Percentiles rank a stretch among this genome's conserved stretches.
These are phyloP conservation scores for Chiroxiphia lanceolata DNA, from an alignment of 2,797 vertebrate species.

Conservation along the genomic window DNA sequence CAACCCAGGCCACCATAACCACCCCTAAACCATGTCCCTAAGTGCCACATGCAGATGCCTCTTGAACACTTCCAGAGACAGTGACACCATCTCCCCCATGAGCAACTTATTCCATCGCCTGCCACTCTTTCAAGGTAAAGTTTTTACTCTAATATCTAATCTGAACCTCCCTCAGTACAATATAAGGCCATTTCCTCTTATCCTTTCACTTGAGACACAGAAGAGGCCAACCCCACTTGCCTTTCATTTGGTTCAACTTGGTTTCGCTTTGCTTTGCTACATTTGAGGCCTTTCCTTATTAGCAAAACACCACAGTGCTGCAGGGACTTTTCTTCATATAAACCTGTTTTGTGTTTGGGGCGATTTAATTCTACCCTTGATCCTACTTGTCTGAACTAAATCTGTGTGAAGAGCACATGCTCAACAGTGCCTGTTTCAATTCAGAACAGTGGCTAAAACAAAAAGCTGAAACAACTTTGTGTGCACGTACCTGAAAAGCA, in stretches of 20 bases:
- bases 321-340: background rate
- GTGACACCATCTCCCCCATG: background rate
- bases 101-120: background rate
- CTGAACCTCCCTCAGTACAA: background rate
- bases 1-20: background rate
- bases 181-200: background rate
- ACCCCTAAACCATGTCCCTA: background rate
- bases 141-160: too few relatives aligned
- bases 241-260: background rate
- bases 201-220: background rate
- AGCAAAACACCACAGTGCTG: background rate
- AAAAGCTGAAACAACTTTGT: background rate
- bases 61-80: background rate
- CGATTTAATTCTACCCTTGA: background rate
- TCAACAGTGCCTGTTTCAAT: background rate
- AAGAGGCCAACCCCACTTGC: accelerated
- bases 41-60: background rate
- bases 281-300: background rate
- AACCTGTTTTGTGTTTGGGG: background rate
- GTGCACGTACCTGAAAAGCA: background rate
- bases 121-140: background rate
- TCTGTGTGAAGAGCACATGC: background rate
- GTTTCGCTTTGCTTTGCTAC: background rate
- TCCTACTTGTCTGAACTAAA: background rate
- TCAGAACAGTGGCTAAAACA: background rate